Percentiles rank a stretch among this genome's conserved stretches.
Evolutionary conservation across 2,113 vertebrate species (phyloP).

Genomic region (Boulengeromyrus knoepffleri): DNA sequence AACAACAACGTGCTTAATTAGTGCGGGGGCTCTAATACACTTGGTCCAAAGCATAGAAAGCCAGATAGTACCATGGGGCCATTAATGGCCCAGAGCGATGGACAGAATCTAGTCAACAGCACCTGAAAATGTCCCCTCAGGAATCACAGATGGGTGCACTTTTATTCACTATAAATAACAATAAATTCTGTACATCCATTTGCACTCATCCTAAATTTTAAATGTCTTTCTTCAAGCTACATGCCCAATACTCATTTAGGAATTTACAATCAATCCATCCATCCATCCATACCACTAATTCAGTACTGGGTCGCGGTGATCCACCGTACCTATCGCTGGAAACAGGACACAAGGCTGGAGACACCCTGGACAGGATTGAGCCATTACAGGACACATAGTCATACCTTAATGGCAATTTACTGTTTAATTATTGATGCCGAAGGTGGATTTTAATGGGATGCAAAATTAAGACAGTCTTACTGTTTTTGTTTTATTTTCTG

Average conservation of each 20-base stretch:
- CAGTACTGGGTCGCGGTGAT: background rate
- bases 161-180: background rate
- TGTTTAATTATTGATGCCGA: background rate
- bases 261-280: background rate
- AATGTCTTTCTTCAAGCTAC: background rate
- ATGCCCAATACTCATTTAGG: background rate
- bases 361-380: background rate
- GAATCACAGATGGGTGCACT: background rate
- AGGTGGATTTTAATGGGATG: background rate
- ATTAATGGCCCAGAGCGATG: background rate
- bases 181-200: background rate
- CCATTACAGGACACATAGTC: background rate
- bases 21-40: background rate
- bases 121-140: conserved; percentile 2
- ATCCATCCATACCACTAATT: background rate
- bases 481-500: background rate
- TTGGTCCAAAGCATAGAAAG: background rate
- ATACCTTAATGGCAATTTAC: background rate
- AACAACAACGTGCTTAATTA: background rate
- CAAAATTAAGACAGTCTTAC: background rate
- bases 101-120: background rate
- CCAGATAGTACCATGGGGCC: background rate
- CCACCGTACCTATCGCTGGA: background rate
- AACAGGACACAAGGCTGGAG: background rate
- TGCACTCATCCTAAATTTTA: background rate